Evolutionary conservation across 2,113 vertebrate genomes (phyloP).

Genomic region (Trachemys scripta): DNA sequence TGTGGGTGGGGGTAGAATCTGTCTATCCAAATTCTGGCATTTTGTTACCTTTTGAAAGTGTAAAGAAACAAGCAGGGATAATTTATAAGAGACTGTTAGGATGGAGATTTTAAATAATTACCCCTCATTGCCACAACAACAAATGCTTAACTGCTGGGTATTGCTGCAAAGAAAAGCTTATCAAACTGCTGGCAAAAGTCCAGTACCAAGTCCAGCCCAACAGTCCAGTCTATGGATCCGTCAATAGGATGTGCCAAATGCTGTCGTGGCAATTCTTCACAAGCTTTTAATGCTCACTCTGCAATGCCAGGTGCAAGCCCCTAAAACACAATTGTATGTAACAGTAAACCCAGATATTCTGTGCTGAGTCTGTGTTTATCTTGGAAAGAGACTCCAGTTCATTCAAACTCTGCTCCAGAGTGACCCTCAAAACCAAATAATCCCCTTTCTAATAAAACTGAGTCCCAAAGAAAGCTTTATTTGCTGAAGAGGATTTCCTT

Average conservation of each 20-base stretch:
- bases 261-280: slow-evolving; percentile 59
- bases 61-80: background rate
- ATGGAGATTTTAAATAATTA: slow-evolving; percentile 17
- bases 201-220: background rate
- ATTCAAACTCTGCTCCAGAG: slow-evolving; percentile 56
- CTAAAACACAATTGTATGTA: slow-evolving; percentile 56
- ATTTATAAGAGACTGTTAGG: background rate
- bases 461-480: slow-evolving; percentile 54
- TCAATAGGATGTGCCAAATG: slow-evolving; percentile 50
- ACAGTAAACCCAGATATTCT: slow-evolving; percentile 66
- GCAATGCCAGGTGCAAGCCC: slow-evolving; percentile 53
- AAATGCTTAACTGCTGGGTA: background rate
- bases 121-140: background rate
- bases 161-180: background rate
- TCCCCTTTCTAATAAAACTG: slow-evolving; percentile 52
- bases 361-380: slow-evolving; percentile 62
- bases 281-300: slow-evolving; percentile 12
- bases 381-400: slow-evolving; percentile 69
- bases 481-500: slow-evolving; percentile 62
- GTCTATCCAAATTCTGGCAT: background rate
- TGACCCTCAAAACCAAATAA: slow-evolving; percentile 70
- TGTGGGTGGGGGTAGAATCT: background rate
- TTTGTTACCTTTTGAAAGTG: background rate
- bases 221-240: background rate
- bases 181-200: background rate